Conservation (phyloP, 1,140 invertebrate genomes). For the Battus philenor region DNA sequence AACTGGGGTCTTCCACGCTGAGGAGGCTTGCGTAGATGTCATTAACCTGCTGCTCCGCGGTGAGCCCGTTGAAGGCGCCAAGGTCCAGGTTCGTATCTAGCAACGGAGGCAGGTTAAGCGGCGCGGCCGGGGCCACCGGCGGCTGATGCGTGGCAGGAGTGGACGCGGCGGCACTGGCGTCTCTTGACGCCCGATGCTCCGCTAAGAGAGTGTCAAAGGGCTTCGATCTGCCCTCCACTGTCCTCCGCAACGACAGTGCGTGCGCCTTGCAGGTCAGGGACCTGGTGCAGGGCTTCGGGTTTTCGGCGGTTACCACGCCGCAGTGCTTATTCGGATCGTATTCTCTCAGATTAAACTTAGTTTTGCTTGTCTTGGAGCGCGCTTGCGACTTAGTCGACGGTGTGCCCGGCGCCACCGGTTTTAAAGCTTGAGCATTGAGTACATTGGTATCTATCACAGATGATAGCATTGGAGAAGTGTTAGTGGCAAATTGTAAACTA, state of each 20-base stretch:
- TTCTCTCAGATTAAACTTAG: constrained; percentile 81
- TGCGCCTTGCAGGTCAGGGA: constrained; percentile 91
- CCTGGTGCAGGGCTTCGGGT: constrained; percentile 84
- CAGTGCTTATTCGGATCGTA: constrained; percentile 90
- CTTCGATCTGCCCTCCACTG: constrained; percentile 84
- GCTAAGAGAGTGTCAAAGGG: constrained; percentile 87
- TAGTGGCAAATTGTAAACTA: constrained; percentile 51
- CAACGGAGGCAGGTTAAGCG: constrained; percentile 40
- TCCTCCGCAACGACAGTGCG: constrained; percentile 83
- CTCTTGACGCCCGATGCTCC: constrained; percentile 81
- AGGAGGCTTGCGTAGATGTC: constrained; percentile 58
- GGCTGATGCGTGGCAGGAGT: constrained; percentile 19
- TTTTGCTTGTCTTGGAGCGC: constrained; percentile 75
- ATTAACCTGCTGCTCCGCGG: constrained; percentile 59
- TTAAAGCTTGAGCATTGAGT: constrained; percentile 46
- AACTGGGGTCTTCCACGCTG: constrained; percentile 47
- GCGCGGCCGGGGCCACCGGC: constrained; percentile 19
- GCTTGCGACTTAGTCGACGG: constrained; percentile 50
- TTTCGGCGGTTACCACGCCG: constrained; percentile 83
- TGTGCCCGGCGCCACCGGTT: constrained; percentile 40
- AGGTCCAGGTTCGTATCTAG: constrained; percentile 47
- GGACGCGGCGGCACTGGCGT: constrained; percentile 34
- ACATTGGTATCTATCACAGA: constrained; percentile 44
- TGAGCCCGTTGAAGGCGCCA: constrained; percentile 48
- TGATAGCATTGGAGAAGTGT: constrained; percentile 43